These are phyloP conservation scores for Sisyra terminalis DNA, from an alignment of 2,888 invertebrate species.

Conservation along the genomic window DNA sequence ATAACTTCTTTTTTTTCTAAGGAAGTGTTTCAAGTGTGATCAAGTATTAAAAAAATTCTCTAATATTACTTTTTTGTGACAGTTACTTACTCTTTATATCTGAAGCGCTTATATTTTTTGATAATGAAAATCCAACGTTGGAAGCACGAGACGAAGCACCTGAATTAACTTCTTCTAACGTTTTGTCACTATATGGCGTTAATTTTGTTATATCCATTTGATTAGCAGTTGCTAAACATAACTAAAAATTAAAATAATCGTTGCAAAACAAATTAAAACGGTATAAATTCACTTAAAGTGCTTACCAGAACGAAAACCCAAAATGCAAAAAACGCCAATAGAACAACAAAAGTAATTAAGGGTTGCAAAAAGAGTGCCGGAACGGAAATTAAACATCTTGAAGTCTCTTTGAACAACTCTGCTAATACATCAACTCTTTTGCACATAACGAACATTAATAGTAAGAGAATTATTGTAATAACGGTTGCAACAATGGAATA, in stretches of 20 bases:
- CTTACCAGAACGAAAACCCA: constrained; percentile 76
- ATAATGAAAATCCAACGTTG: constrained; percentile 6
- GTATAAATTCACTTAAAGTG: constrained; percentile 13
- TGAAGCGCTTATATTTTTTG: constrained; percentile 13
- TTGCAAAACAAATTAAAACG: background rate
- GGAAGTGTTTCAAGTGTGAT: background rate
- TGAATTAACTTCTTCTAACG: background rate
- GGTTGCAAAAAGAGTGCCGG: constrained; percentile 78
- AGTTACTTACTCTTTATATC: constrained; percentile 19
- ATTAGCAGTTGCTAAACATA: constrained; percentile 71
- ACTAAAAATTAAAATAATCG: constrained; percentile 23
- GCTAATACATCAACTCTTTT: constrained; percentile 70
- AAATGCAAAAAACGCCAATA: constrained; percentile 64
- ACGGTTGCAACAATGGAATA: constrained; percentile 76
- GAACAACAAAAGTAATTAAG: constrained; percentile 60
- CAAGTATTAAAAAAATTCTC: background rate
- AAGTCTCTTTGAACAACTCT: constrained; percentile 77
- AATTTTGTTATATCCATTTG: constrained; percentile 21
- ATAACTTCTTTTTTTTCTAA: no score
- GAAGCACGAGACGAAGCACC: background rate
- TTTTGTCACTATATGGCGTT: constrained; percentile 12
- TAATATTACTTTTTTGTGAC: constrained; percentile 4
- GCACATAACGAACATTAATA: constrained; percentile 59
- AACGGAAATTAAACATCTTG: constrained; percentile 67
- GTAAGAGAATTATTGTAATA: constrained; percentile 65